phyloP scores from a whole-genome alignment of 2,888 invertebrate genomes.

The Parochlus steinenii region DNA sequence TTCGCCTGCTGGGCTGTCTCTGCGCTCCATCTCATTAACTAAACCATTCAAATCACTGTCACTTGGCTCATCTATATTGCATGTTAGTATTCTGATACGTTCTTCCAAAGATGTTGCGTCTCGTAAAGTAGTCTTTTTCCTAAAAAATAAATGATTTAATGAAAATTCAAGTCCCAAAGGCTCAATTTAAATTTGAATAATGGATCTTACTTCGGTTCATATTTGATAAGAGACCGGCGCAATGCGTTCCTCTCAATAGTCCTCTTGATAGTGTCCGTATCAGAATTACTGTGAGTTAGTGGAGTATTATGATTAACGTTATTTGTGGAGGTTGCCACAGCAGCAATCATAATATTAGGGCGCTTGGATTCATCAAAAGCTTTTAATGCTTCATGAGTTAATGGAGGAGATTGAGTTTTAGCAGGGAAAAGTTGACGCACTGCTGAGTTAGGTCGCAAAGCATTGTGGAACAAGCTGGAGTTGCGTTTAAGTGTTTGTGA shows the following conservation, averaged over 20 bases:
- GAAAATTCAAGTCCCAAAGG: constrained; percentile 20
- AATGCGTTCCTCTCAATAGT: constrained; percentile 73
- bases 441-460: constrained; percentile 47
- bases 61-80: constrained; percentile 58
- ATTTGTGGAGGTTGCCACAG: constrained; percentile 24
- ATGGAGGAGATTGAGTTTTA: constrained; percentile 44
- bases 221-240: constrained; percentile 60
- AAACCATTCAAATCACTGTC: constrained; percentile 16
- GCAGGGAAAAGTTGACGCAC: constrained; percentile 70
- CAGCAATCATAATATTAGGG: constrained; percentile 19
- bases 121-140: constrained; percentile 28
- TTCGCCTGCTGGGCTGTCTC: constrained; percentile 50
- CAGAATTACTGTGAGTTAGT: constrained; percentile 24
- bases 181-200: constrained; percentile 11
- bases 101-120: constrained; percentile 68
- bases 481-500: constrained; percentile 27
- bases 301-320: no score
- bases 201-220: constrained; percentile 32
- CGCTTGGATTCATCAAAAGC: constrained; percentile 49
- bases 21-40: constrained; percentile 30
- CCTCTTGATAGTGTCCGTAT: constrained; percentile 50
- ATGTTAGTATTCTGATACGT: constrained; percentile 69
- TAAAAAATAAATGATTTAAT: no score
- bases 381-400: constrained; percentile 61
- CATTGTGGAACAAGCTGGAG: constrained; percentile 29